A percentile compares a stretch with the other conserved stretches of the same genome.
These are phyloP conservation scores for Philopedon plagiatum DNA, from an alignment of 2,888 invertebrate species.

Conservation along the genomic window DNA sequence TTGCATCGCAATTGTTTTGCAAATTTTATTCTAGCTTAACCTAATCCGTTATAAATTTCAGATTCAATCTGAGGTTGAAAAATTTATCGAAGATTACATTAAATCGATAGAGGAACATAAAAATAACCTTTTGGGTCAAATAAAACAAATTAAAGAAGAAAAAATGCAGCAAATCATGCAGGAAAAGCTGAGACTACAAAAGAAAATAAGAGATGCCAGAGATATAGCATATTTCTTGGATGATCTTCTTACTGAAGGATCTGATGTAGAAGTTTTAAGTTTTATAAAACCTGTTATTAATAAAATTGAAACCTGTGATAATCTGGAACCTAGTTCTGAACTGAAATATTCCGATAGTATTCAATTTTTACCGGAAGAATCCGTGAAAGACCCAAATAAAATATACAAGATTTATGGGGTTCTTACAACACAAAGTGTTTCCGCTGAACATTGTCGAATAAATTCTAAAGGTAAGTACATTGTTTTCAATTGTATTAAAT, in stretches of 20 bases:
- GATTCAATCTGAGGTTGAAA: slow-evolving; percentile 74
- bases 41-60: too few relatives aligned
- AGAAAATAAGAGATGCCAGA: slow-evolving; percentile 72
- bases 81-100: slow-evolving; percentile 77
- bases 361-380: slow-evolving; percentile 72
- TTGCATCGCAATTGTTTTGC: too few relatives aligned
- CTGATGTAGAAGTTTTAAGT: slow-evolving; percentile 80
- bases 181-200: slow-evolving; percentile 69
- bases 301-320: slow-evolving; percentile 76
- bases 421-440: slow-evolving; percentile 76
- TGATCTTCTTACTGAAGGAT: slow-evolving; percentile 66
- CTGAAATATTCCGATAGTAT: slow-evolving; percentile 69
- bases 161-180: slow-evolving; percentile 67
- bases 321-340: slow-evolving; percentile 69
- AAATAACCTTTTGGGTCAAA: slow-evolving; percentile 60
- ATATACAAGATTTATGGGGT: slow-evolving; percentile 72
- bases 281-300: slow-evolving; percentile 77
- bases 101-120: slow-evolving; percentile 70
- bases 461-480: slow-evolving; percentile 72
- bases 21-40: too few relatives aligned
- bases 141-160: slow-evolving; percentile 62
- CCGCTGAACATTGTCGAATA: slow-evolving; percentile 74
- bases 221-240: slow-evolving; percentile 78
- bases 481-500: too few relatives aligned
- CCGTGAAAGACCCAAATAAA: slow-evolving; percentile 67